Percentiles rank a stretch among this genome's conserved stretches.
These are phyloP conservation scores for Thalassarche chlororhynchos DNA, from an alignment of 2,113 vertebrate species.

Conservation along the genomic window DNA sequence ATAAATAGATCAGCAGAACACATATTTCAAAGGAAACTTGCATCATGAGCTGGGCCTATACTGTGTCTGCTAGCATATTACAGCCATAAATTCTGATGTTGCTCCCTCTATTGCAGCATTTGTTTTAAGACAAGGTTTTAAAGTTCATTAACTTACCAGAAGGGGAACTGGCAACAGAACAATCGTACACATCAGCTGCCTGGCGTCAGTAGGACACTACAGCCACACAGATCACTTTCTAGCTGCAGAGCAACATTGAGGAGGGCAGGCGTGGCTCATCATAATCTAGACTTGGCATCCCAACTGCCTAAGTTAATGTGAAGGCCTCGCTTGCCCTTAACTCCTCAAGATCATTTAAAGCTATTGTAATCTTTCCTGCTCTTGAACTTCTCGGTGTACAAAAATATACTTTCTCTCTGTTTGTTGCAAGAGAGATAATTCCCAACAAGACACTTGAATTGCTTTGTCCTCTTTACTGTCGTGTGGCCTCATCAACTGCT, in stretches of 20 bases:
- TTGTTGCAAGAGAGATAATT: neutral
- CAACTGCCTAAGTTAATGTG: neutral
- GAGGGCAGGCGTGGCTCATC: fast-evolving
- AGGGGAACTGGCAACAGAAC: neutral
- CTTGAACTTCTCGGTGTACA: neutral
- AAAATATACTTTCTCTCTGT: neutral
- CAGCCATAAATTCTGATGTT: neutral
- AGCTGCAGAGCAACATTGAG: neutral
- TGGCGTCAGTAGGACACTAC: neutral
- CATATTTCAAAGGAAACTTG: neutral
- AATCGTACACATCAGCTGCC: neutral
- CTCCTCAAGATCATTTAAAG: neutral
- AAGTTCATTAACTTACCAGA: neutral
- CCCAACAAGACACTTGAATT: neutral
- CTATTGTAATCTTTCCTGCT: neutral
- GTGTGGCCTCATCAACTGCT: neutral
- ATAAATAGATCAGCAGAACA: neutral
- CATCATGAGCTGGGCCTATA: neutral
- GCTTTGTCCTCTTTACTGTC: neutral
- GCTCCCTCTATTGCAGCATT: neutral
- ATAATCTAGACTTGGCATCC: neutral
- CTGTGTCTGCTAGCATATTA: neutral
- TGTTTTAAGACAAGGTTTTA: neutral
- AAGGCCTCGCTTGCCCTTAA: neutral
- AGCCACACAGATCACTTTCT: neutral